Evolutionary conservation across 2,113 vertebrate species (phyloP), one percentile per base, ranked within the genome.

Genomic region (Ariopsis seemanni): DNA sequence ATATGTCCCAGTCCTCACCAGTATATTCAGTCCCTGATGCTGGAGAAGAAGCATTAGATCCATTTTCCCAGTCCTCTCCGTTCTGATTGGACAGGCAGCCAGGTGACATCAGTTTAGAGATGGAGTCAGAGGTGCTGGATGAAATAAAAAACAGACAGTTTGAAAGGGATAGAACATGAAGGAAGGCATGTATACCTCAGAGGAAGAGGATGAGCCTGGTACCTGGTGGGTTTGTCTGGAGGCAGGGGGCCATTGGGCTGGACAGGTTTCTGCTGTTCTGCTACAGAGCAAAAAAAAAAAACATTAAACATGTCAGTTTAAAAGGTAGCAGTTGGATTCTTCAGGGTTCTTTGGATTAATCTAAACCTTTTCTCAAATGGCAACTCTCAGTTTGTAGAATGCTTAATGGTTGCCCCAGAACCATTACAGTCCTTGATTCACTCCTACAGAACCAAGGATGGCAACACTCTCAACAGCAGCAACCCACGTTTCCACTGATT

Each of bases 21-120:
- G 96, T 97, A 92, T 97, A 97, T 87, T 98, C 97, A 0, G 95
- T 96, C 60, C 96, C 92, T 0, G 95, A 96, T 0, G 96, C 96
- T 0, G 97, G 96, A 0, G 96, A 97, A 0, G 96, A 96, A 62
- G 96, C 96, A 0, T 93, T 96, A 18, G 95, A 96, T 1, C 94
- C 95, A 0, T 93, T 94, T 72, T 97, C 97, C 89, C 94, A 96
- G 88, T 98, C 97, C 5, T 97, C 97, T 5, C 95, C 94, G 52
- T 94, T 96, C 86, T 94, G 94, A 89, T 93, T 95, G 0, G 93
- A 87, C 15, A 92, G 91, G 72, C 92, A 93, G 88, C 92, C 96
- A 0, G 96, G 96, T 55, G 96, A 96, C 94, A 94, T 92, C 67
- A 96, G 92, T 78, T 94, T 93, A 0, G 95, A 95, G 0, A 97